Conservation (phyloP, 2,888 invertebrate genomes). For the Epinotia bilunana region DNA sequence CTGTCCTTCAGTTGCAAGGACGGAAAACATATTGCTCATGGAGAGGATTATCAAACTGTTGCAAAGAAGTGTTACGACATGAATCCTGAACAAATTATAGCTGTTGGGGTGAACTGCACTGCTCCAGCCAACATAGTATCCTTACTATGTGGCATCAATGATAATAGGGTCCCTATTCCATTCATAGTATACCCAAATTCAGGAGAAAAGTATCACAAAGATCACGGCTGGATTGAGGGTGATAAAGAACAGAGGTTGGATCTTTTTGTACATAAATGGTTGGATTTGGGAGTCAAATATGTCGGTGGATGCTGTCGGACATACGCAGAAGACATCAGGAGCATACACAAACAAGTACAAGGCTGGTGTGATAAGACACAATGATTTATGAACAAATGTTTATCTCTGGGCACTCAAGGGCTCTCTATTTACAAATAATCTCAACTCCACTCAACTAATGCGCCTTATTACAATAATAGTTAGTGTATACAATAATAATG, state of each 20-base stretch:
- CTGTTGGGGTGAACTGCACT: constrained; percentile 95
- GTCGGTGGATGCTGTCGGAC: constrained; percentile 97
- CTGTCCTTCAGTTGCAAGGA: constrained; percentile 92
- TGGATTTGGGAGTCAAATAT: constrained; percentile 90
- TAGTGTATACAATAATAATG: constrained; percentile 17
- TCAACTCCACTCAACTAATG: constrained; percentile 11
- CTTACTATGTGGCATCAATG: constrained; percentile 67
- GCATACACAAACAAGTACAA: constrained; percentile 76
- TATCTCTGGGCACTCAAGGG: constrained; percentile 8
- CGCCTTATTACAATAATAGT: constrained; percentile 13
- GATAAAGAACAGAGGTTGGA: constrained; percentile 87
- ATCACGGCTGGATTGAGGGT: constrained; percentile 86
- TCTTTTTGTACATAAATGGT: constrained; percentile 90
- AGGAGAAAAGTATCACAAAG: constrained; percentile 89
- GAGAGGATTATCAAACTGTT: constrained; percentile 89
- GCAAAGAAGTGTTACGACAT: constrained; percentile 87
- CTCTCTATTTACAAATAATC: constrained; percentile 31
- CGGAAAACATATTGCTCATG: constrained; percentile 86
- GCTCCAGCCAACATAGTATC: constrained; percentile 68
- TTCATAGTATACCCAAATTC: constrained; percentile 96
- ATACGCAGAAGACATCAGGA: constrained; percentile 89
- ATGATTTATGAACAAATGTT: constrained; percentile 7
- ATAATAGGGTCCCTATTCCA: constrained; percentile 80
- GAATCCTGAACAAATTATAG: constrained; percentile 87
- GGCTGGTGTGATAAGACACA: constrained; percentile 56